These are phyloP conservation scores for Etheostoma nigrum DNA, from an alignment of 2,797 vertebrate species.

Conservation along the genomic window DNA sequence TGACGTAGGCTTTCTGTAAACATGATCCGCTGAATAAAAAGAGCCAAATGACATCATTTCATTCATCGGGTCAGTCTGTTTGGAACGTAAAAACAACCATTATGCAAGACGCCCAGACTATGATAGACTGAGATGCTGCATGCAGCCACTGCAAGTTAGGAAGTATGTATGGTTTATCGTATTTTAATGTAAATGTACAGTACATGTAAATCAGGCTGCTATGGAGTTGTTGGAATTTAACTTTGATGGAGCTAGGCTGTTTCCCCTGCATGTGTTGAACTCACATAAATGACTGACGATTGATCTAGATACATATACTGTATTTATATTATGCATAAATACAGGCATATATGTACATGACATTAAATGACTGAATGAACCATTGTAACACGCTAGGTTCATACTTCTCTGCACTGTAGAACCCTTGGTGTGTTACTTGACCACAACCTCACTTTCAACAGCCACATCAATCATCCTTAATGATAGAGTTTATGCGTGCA, in stretches of 20 bases:
- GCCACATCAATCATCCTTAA: too few relatives aligned
- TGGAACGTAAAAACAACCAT: slow-evolving; percentile 30
- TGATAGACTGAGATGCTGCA: not conserved
- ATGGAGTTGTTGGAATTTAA: not conserved
- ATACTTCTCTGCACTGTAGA: too few relatives aligned
- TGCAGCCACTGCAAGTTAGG: not conserved
- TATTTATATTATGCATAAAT: too few relatives aligned
- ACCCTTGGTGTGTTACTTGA: too few relatives aligned
- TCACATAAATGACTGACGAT: not conserved
- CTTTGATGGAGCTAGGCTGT: not conserved
- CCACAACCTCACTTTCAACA: too few relatives aligned
- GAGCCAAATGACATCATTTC: slow-evolving; percentile 23
- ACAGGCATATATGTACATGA: too few relatives aligned
- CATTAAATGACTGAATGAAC: too few relatives aligned
- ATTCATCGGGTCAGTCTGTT: slow-evolving; percentile 7
- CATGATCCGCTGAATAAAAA: not conserved
- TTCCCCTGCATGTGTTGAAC: not conserved
- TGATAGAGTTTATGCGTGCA: not conserved
- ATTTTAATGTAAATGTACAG: not conserved
- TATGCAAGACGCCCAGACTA: not conserved
- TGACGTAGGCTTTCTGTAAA: slow-evolving; percentile 6
- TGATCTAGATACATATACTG: not conserved
- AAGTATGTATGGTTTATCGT: not conserved
- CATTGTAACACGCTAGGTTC: too few relatives aligned
- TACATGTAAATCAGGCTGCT: not conserved